Evolutionary conservation across 2,113 vertebrate genomes (phyloP).

Genomic region (Pangasianodon hypophthalmus): DNA sequence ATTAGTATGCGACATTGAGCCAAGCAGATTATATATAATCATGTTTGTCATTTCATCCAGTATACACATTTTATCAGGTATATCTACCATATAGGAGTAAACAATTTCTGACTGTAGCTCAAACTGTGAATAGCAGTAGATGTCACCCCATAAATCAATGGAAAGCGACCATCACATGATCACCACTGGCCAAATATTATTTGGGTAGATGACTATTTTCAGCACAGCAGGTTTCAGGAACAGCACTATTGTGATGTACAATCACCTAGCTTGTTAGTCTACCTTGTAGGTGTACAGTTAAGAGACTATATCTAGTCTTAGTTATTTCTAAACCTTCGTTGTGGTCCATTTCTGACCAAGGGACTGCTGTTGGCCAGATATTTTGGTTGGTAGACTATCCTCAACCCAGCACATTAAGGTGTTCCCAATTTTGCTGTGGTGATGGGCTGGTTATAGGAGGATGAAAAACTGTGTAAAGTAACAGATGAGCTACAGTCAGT

Average conservation of each 20-base stretch:
- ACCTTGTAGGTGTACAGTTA: neutral
- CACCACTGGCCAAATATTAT: neutral
- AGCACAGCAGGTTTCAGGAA: neutral
- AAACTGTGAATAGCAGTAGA: neutral
- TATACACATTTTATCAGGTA: neutral
- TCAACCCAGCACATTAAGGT: neutral
- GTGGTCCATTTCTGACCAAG: neutral
- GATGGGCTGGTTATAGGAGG: neutral
- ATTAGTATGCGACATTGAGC: neutral
- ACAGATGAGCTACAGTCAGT: neutral
- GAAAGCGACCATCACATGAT: neutral
- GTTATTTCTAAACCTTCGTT: neutral
- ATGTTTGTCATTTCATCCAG: neutral
- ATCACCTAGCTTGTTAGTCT: neutral
- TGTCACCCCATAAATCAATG: neutral
- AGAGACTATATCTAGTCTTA: neutral
- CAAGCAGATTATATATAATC: neutral
- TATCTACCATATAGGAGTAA: neutral
- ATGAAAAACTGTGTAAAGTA: neutral
- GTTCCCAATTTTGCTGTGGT: neutral
- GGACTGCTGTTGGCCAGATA: neutral
- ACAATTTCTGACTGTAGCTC: neutral
- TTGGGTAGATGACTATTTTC: neutral
- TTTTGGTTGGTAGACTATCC: neutral
- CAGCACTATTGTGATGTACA: neutral